Evolutionary conservation across 1,140 invertebrate genomes (phyloP), one percentile per base, ranked within the genome.

Genomic region (Macrocentrus cingulum): DNA sequence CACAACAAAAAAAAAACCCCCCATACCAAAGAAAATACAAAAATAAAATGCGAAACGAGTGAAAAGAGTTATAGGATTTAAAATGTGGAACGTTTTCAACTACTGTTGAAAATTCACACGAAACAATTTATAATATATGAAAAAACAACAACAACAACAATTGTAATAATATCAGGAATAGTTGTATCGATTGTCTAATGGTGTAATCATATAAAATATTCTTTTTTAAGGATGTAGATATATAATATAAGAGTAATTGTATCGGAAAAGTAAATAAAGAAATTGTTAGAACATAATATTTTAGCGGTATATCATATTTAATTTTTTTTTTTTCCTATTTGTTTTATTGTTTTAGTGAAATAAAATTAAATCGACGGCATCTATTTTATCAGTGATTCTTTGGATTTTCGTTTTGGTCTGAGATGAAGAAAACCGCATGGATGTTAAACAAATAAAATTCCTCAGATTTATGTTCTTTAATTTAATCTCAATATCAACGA

Each of bases 141-240:
- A n/a, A 52, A 52, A 50, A 16, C 11, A 41, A 34, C 48, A n/a
- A n/a, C n/a, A n/a, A n/a, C n/a, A n/a, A n/a, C n/a, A n/a, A 60
- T 45, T 44, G 39, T 51, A 51, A 50, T 52, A 46, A 52, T 42
- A 53, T 53, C 51, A 54, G 58, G 36, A 60, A 60, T 55, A 60
- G 52, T 56, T 22, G 39, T 49, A 22, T 39, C 29, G 45, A 60
- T 60, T 51, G 49, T 50, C 36, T 39, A 18, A 56, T 60, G 56
- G 50, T 54, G 9, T 50, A 60, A 60, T 56, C 18, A 15, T 60
- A 60, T 37, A 57, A 50, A 44, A 60, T 60, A 63, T 60, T 63
- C 54, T 63, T 63, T 63, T 63, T 60, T 63, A 63, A 63, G 62
- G 58, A 63, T 63, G 57, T 63, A 60, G 62, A 60, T 60, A 60